Evolutionary conservation across 2,113 vertebrate species (phyloP), one percentile per base, ranked within the genome.

Genomic region (Sisor rabdophorus): DNA sequence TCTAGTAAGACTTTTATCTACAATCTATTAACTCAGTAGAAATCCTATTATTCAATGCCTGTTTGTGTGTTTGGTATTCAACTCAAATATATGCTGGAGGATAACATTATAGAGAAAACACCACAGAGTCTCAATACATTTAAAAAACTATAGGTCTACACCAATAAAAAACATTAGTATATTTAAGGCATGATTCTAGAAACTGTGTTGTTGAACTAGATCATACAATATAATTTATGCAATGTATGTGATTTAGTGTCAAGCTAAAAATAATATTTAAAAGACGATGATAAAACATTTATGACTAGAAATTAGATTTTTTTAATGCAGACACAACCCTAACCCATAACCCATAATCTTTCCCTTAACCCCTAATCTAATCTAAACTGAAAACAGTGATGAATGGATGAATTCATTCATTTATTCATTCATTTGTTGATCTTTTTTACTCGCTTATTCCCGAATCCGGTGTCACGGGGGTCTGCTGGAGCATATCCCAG

Each of bases 131-230:
- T 44, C 54, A 15, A 44, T 20, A 20, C 30, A 55, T 36, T 61
- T 30, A 6, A 20, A 11, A 30, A 30, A 32, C 20, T 70, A 5
- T 53, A 11, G 3, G 60, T n/a, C 52, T 53, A 20, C 17, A 30
- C 20, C 19, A 26, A 24, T 26, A 52, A 53, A 52, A 11, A 48
- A 26, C 44, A 20, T 54, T 54, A 3, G 28, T 36, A 10, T 36
- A 16, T 30, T 71, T 71, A 30, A 40, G 50, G 52, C 69, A 71
- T 10, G 11, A 71, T 56, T 54, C 13, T 36, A 71, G 32, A 70
- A 53, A 50, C 24, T 69, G 16, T 30, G 26, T 36, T 71, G 17
- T 24, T 16, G 12, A 71, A 24, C 22, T 44, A 56, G 19, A 12
- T 1, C 24, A 40, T 36, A 16, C 22, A 56, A n/a, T n/a, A 54